phyloP scores from a whole-genome alignment of 1,140 invertebrate species.

The Hylyphantes graminicola region DNA sequence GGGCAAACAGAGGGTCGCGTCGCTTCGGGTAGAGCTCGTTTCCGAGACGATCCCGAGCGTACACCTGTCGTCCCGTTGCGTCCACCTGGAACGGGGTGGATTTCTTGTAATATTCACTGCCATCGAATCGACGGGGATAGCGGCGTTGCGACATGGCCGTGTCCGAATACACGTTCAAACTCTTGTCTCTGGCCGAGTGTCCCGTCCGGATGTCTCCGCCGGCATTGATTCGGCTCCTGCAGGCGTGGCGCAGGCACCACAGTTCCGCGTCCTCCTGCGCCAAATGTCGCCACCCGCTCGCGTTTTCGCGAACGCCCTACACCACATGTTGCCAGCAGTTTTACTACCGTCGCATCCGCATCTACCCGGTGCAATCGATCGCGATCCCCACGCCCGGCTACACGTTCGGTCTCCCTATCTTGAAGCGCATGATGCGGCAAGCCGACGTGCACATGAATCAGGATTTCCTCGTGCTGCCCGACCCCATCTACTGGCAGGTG shows the following conservation, averaged over 20 bases:
- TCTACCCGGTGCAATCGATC: slow-evolving; percentile 22
- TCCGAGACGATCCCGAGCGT: background rate
- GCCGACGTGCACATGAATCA: background rate
- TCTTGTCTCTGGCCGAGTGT: background rate
- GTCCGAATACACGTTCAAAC: background rate
- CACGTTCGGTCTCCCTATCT: background rate
- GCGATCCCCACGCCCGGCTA: background rate
- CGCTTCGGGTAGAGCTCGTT: background rate
- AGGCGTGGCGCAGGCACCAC: slow-evolving; percentile 14
- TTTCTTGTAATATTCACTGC: background rate
- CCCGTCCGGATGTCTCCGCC: background rate
- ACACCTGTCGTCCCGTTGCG: background rate
- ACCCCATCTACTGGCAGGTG: too few relatives aligned
- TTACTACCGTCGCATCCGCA: background rate
- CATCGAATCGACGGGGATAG: background rate
- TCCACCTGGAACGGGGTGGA: background rate
- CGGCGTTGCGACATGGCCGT: background rate
- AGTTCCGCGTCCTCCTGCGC: background rate
- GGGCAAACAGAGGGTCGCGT: background rate
- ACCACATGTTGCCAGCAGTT: slow-evolving; percentile 14
- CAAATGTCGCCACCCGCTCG: background rate
- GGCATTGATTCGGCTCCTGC: background rate
- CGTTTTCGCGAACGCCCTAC: background rate
- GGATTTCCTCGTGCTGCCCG: slow-evolving; percentile 21
- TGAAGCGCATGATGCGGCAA: background rate